Base-by-base conservation (phyloP, 2,113 vertebrate genomes). In the Nestor notabilis region DNA sequence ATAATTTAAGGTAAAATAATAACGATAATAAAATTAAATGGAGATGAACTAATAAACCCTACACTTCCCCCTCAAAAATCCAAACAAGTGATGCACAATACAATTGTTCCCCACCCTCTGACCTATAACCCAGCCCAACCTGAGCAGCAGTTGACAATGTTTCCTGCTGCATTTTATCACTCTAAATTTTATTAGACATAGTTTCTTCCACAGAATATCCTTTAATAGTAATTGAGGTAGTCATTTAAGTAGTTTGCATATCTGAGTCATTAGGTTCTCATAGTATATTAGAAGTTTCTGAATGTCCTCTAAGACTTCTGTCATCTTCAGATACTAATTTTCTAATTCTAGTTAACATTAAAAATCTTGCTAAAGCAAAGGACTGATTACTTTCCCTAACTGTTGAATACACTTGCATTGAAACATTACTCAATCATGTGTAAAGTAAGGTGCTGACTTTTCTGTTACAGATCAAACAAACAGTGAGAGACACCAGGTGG, bases 401-500 rank as follows among this genome's bases (percentile, higher is more conserved):
- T 63, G 13, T 52, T 87, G 66, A 49, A 44, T 66, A 31, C 25
- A 41, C 27, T 91, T 92, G 11, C 8, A 13, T 87, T 90, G 35
- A 64, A 77, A 63, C 3, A 1, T 43, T 46, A n/a, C n/a, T 64
- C 10, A 25, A 2, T 44, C 35, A 11, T 20, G 17, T 23, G 75
- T 82, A 78, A 93, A 93, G 23, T 43, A 44, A 72, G 55, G 47
- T 64, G 72, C 35, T 6, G 12, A 19, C 81, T 94, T 74, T 65
- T 53, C 63, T 31, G 37, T n/a, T 68, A 4, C 29, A n/a, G 28
- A 93, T 50, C 11, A 24, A 87, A 50, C 5, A 28, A 81, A 29
- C 12, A 49, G 43, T 29, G 31, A 14, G 31, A 14, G 49, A 81
- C 98, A 92, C 87, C 87, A 96, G 97, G 81, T 95, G 97, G 96